Evolutionary conservation across 2,113 vertebrate species (phyloP).

Genomic region (Albula glossodonta): DNA sequence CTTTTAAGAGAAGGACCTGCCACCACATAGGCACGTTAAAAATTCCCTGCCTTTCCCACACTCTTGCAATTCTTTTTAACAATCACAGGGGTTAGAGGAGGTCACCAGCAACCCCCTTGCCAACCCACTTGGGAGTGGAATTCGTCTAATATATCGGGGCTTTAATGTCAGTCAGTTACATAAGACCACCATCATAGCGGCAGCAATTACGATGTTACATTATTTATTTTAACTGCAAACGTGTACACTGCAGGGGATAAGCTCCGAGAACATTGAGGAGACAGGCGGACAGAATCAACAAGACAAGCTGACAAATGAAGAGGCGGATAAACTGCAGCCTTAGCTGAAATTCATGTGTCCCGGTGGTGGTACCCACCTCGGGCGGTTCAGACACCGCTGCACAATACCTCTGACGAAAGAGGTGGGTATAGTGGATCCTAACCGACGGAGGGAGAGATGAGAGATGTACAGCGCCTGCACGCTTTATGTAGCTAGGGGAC

Average conservation of each 20-base stretch:
- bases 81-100: not conserved
- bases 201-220: not conserved
- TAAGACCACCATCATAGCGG: not conserved
- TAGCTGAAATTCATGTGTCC: not conserved
- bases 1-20: not conserved
- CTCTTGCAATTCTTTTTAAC: not conserved
- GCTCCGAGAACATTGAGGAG: not conserved
- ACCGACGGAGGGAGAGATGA: not conserved
- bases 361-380: not conserved
- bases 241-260: not conserved
- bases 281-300: not conserved
- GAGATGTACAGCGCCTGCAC: not conserved
- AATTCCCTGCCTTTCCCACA: not conserved
- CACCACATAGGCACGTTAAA: too few species aligned
- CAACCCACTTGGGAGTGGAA: not conserved
- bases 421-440: not conserved
- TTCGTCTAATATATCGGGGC: not conserved
- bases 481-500: not conserved
- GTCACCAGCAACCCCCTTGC: not conserved
- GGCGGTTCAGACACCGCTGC: not conserved
- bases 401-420: not conserved
- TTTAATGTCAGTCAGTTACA: not conserved
- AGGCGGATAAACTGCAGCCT: conserved; percentile 3
- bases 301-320: not conserved
- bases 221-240: not conserved